Base-by-base conservation (phyloP, 1,140 invertebrate species). In the Zaprionus inermis region DNA sequence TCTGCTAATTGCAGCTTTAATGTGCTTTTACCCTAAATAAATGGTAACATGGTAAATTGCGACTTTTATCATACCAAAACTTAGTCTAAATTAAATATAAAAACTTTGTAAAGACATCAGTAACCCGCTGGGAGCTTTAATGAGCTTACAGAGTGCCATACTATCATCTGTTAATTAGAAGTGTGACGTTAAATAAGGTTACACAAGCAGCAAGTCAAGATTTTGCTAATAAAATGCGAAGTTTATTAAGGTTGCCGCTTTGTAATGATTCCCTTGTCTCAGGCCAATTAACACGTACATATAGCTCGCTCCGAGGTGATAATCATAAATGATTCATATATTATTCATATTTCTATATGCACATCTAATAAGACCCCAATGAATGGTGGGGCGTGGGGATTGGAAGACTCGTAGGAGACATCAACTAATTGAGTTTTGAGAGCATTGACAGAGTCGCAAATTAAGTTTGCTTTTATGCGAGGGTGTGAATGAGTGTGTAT, bases 381-480 rank as follows among this genome's bases (percentile, higher is more conserved):
- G 49, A 51, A 20, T 14, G 4, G 36, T 38, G 14, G 14, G 36
- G 14, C 4, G 24, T 3, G 24, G 24, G 30, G 30, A 32, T 28
- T 28, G 30, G 30, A 22, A 32, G 20, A 18, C 49, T 16, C 36
- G 16, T 30, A 22, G 52, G 32, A 32, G 32, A 22, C 44, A 41
- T 34, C 24, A 59, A 32, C 54, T 74, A 74, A 73, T 73, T 68
- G 49, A 36, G 57, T 51, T 71, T 56, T 22, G 30, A 57, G 68
- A 34, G 28, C 51, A 59, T 59, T 55, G 60, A 64, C 51, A 55
- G 63, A 16, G 32, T 24, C 34, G 16, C 7, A 49, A 73, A 56
- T 60, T 28, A 36, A 66, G 52, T 49, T 49, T 49, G 44, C 44
- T 22, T 49, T 49, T 49, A 49, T 22, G 44, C 9, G 10, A 5